Percentiles rank a stretch among this genome's conserved stretches.
phyloP scores from a whole-genome alignment of 2,888 invertebrate species.

The Pteria penguin region DNA sequence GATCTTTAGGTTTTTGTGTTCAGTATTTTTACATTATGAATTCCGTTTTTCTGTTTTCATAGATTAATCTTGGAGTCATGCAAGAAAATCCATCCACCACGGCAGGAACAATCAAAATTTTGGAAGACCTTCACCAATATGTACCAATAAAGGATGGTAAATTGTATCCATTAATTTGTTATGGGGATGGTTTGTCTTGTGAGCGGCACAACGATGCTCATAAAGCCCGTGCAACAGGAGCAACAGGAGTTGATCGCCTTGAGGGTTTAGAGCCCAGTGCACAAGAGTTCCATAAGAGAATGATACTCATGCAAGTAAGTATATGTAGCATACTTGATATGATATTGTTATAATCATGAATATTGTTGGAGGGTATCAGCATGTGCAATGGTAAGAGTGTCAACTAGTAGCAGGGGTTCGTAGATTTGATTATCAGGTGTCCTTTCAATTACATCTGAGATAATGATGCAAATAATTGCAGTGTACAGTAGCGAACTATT shows the following conservation, averaged over 20 bases:
- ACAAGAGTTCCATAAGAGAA: slow-evolving; percentile 53
- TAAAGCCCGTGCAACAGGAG: slow-evolving; percentile 32
- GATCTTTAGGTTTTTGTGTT: no score
- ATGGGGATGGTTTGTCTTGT: slow-evolving; percentile 49
- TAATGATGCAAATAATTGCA: no score
- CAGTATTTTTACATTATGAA: no score
- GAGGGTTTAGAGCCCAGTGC: slow-evolving; percentile 42
- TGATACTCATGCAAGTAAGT: slow-evolving; percentile 49
- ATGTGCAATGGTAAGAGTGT: no score
- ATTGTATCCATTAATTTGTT: slow-evolving; percentile 16
- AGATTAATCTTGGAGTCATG: slow-evolving; percentile 47
- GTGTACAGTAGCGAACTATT: no score
- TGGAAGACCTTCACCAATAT: slow-evolving; percentile 43
- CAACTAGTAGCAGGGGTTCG: no score
- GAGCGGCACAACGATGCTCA: slow-evolving; percentile 51
- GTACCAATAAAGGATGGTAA: slow-evolving; percentile 36
- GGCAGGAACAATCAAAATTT: slow-evolving; percentile 48
- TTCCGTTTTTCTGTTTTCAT: no score
- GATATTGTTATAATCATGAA: neutral
- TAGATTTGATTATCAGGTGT: neutral
- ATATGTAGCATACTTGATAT: no score
- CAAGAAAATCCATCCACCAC: slow-evolving; percentile 46
- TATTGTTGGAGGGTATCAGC: no score
- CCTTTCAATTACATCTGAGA: neutral
- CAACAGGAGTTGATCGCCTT: slow-evolving; percentile 11